Conservation (phyloP, 2,113 vertebrate species). For the Xiphophorus couchianus region DNA sequence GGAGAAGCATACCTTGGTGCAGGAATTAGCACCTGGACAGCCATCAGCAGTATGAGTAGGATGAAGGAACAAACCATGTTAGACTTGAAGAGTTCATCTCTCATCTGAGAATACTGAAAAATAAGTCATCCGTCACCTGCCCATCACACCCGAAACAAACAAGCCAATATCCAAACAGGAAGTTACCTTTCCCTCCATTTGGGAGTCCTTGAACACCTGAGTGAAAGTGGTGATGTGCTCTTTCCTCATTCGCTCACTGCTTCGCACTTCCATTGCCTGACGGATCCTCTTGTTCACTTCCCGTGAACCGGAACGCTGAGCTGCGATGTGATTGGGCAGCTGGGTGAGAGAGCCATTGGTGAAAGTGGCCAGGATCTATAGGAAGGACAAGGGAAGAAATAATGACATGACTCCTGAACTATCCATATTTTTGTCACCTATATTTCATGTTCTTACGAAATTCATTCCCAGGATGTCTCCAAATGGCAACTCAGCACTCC, state of each 20-base stretch:
- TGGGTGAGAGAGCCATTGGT: constrained; percentile 63
- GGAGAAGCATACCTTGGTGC: constrained; percentile 71
- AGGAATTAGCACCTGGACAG: constrained; percentile 88
- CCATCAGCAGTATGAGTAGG: constrained; percentile 88
- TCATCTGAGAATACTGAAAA: constrained; percentile 91
- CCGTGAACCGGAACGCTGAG: constrained; percentile 35
- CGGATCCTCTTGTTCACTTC: constrained; percentile 74
- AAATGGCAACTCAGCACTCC: constrained; percentile 70
- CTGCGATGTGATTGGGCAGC: constrained; percentile 58
- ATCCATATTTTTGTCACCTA: not conserved
- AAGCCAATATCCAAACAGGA: not conserved
- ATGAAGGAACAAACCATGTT: constrained; percentile 94
- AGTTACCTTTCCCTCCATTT: constrained; percentile 74
- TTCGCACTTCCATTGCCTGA: constrained; percentile 70
- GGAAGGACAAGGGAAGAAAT: not conserved
- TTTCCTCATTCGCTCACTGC: constrained; percentile 73
- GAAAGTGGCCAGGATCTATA: constrained; percentile 74
- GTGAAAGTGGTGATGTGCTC: constrained; percentile 73
- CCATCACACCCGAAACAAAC: not conserved
- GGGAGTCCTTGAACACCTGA: constrained; percentile 72
- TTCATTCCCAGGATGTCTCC: constrained; percentile 71
- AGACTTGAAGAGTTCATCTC: constrained; percentile 95
- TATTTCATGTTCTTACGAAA: constrained; percentile 44
- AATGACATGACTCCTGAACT: not conserved
- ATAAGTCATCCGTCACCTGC: not conserved